A percentile compares a stretch with the other conserved stretches of the same genome.
Evolutionary conservation across 2,797 vertebrate genomes (phyloP).

Genomic region (Babyrousa celebensis): DNA sequence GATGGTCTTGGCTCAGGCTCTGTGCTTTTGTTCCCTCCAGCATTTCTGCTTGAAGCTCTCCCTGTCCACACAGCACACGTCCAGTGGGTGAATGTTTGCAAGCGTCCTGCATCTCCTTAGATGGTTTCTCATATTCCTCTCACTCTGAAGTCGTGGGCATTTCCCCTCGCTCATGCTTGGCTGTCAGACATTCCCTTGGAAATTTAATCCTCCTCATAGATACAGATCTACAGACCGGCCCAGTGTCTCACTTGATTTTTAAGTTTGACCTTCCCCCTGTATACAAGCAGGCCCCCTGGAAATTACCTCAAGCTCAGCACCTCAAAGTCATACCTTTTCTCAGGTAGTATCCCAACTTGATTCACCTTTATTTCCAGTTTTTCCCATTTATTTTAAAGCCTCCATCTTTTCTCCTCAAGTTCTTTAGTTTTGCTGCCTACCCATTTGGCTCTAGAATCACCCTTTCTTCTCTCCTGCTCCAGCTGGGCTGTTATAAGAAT

Average conservation of each 20-base stretch:
- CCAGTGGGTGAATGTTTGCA: not conserved
- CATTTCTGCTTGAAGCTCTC: not conserved
- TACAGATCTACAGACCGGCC: not conserved
- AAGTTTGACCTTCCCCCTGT: not conserved
- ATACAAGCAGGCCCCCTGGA: not conserved
- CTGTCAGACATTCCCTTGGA: not conserved
- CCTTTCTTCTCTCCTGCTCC: not conserved
- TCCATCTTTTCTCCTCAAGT: not conserved
- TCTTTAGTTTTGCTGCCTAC: not conserved
- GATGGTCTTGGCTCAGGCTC: not conserved
- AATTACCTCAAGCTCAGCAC: not conserved
- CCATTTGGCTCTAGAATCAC: too few species aligned
- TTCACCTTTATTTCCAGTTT: not conserved
- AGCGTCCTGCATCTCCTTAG: rapidly evolving
- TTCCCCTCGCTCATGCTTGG: not conserved
- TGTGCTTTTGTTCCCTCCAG: too few species aligned
- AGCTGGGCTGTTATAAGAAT: not conserved
- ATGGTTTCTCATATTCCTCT: not conserved
- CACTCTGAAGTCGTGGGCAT: not conserved
- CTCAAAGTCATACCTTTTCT: not conserved
- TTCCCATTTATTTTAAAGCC: not conserved
- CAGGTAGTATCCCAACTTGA: not conserved
- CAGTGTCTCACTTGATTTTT: not conserved
- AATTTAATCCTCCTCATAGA: not conserved
- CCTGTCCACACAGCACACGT: not conserved